These are phyloP conservation scores for Drosophila nr. fundita DNA, from an alignment of 2,888 invertebrate genomes.

Conservation along the genomic window DNA sequence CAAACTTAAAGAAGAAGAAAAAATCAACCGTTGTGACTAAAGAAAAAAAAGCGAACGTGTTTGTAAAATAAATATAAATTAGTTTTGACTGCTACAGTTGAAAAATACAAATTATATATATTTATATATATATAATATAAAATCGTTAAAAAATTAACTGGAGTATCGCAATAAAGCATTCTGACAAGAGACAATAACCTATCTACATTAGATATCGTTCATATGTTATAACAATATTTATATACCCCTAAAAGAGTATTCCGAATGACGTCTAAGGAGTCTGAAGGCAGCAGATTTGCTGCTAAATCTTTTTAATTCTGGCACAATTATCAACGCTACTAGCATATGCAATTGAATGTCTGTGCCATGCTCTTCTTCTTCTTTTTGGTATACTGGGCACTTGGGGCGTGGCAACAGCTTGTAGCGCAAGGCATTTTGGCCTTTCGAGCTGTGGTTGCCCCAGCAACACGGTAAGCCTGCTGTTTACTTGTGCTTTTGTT, in stretches of 20 bases:
- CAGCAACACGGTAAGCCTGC: conserved; percentile 25
- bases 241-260: not conserved
- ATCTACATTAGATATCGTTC: not conserved
- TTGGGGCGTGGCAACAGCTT: conserved; percentile 50
- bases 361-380: not conserved
- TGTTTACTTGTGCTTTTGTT: conserved; percentile 55
- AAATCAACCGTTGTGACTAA: not conserved
- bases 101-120: not conserved
- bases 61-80: not conserved
- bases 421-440: conserved; percentile 45
- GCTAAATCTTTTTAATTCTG: conserved; percentile 67
- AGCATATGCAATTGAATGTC: conserved; percentile 71
- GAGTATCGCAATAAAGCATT: not conserved
- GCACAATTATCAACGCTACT: conserved; percentile 66
- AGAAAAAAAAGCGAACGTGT: not conserved
- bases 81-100: not conserved
- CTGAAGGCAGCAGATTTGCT: conserved; percentile 17
- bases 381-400: not conserved
- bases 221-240: not conserved
- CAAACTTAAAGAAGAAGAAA: not conserved
- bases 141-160: not conserved
- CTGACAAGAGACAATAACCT: not conserved
- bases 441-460: conserved; percentile 44
- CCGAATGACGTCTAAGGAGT: conserved; percentile 15
- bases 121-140: not conserved